A percentile compares a stretch with the other conserved stretches of the same genome.
phyloP scores from a whole-genome alignment of 2,888 invertebrate genomes.

The Mamestra brassicae region DNA sequence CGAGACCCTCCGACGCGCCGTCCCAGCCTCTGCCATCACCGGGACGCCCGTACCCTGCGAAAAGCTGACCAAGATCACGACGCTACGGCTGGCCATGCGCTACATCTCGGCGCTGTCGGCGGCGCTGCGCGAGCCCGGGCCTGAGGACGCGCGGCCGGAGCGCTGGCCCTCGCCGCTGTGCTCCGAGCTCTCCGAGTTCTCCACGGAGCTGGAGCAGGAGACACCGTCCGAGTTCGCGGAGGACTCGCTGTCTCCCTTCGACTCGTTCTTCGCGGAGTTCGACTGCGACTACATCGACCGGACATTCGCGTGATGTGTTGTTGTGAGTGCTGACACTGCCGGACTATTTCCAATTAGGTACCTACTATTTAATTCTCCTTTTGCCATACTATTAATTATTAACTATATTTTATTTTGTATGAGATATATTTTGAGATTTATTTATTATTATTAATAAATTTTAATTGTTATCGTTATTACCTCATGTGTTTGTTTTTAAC shows the following conservation, averaged over 20 bases:
- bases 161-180: slow-evolving; percentile 87
- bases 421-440: slow-evolving; percentile 82
- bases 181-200: slow-evolving; percentile 90
- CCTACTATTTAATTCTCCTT: slow-evolving; percentile 77
- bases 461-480: slow-evolving; percentile 85
- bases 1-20: slow-evolving; percentile 94
- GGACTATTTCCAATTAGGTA: slow-evolving; percentile 80
- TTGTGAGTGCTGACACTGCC: slow-evolving; percentile 73
- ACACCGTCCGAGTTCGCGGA: slow-evolving; percentile 88
- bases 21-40: slow-evolving; percentile 92
- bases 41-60: slow-evolving; percentile 92
- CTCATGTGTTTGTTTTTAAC: slow-evolving; percentile 70
- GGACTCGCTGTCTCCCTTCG: slow-evolving; percentile 91
- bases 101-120: slow-evolving; percentile 95
- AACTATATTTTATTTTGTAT: slow-evolving; percentile 80
- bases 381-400: slow-evolving; percentile 88
- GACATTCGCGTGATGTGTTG: slow-evolving; percentile 87
- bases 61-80: slow-evolving; percentile 97
- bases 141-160: slow-evolving; percentile 77
- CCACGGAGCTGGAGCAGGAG: slow-evolving; percentile 86
- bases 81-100: slow-evolving; percentile 96
- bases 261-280: slow-evolving; percentile 89
- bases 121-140: slow-evolving; percentile 89
- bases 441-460: slow-evolving; percentile 86
- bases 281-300: slow-evolving; percentile 88